Percentiles rank a stretch among this genome's conserved stretches.
phyloP scores from a whole-genome alignment of 2,888 invertebrate genomes.

The Cataglyphis livida region DNA sequence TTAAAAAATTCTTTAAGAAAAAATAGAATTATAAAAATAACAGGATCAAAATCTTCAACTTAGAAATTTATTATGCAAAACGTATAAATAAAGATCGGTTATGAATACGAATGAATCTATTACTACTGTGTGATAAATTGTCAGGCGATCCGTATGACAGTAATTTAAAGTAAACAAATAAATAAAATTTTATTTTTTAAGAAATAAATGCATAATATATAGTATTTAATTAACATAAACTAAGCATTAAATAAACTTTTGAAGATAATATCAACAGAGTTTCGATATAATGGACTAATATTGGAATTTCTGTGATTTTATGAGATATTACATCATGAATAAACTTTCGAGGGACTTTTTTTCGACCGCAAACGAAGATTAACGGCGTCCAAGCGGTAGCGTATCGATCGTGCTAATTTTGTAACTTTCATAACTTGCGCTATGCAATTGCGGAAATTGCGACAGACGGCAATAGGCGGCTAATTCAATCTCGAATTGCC shows the following conservation, averaged over 20 bases:
- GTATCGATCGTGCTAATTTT: slow-evolving; percentile 51
- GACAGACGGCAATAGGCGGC: slow-evolving; percentile 2
- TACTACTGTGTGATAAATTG: background rate
- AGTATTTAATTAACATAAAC: background rate
- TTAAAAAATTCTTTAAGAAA: background rate
- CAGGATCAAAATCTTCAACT: background rate
- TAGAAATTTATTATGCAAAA: background rate
- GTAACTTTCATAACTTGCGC: slow-evolving; percentile 43
- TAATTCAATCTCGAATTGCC: slow-evolving; percentile 26
- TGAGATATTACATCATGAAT: slow-evolving; percentile 34
- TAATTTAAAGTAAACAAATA: background rate
- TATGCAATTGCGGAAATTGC: slow-evolving; percentile 50
- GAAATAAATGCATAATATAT: background rate
- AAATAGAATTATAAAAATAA: background rate
- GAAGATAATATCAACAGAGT: background rate
- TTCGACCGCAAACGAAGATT: slow-evolving; percentile 39
- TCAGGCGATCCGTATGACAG: background rate
- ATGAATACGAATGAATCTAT: background rate
- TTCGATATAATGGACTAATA: slow-evolving; percentile 24
- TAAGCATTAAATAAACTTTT: background rate
- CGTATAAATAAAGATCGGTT: background rate
- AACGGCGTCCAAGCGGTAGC: slow-evolving; percentile 30
- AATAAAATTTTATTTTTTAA: background rate
- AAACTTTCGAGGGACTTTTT: slow-evolving; percentile 39
- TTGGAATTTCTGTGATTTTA: slow-evolving; percentile 23